Percentiles rank a stretch among this genome's conserved stretches.
These are phyloP conservation scores for Tyrannus savana DNA, from an alignment of 2,113 vertebrate genomes.

Conservation along the genomic window DNA sequence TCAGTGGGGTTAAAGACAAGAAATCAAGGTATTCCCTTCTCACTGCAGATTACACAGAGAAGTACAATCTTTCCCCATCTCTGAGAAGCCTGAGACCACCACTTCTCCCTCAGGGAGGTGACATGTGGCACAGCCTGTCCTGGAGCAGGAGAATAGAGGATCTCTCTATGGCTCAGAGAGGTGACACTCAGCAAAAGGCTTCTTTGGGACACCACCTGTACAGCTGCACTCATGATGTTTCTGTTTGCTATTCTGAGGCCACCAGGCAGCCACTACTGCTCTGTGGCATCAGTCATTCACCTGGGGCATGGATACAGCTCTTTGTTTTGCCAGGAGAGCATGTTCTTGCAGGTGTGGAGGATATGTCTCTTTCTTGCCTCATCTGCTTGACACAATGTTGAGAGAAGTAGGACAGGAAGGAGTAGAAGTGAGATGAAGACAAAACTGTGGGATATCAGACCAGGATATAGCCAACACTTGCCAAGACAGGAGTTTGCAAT, in stretches of 20 bases:
- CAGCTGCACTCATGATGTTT: neutral
- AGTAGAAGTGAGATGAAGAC: neutral
- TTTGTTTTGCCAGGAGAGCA: neutral
- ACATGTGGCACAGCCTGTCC: neutral
- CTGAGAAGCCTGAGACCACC: fast-evolving
- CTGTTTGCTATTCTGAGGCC: neutral
- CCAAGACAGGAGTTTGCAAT: neutral
- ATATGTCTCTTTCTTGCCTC: neutral
- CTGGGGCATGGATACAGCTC: neutral
- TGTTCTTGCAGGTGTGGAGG: neutral
- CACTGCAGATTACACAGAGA: neutral
- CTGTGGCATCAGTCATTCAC: neutral
- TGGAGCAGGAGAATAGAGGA: neutral
- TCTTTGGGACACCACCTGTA: neutral
- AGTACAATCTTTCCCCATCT: neutral
- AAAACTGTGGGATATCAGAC: neutral
- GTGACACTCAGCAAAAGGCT: neutral
- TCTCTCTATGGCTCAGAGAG: neutral
- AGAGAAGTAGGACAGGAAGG: neutral
- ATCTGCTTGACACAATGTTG: neutral
- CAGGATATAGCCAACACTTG: neutral
- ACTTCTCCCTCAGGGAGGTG: neutral
- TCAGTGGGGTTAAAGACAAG: neutral
- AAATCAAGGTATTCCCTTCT: neutral
- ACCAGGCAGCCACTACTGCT: neutral